phyloP scores from a whole-genome alignment of 2,113 vertebrate species.

The Ovis aries region ARS-UI_Ramb_v3.0 NC_056072.1:28989501-28990000 shows the following conservation, averaged over 20 bases:
- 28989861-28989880: not conserved
- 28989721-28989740: not conserved
- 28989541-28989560: not conserved
- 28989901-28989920: not conserved
- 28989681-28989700: not conserved
- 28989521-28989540: not conserved
- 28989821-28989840: constrained; percentile 6
- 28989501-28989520: not conserved
- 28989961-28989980: not conserved
- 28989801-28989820: not conserved
- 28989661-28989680: not conserved
- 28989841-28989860: not conserved
- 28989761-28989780: not conserved
- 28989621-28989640: not conserved
- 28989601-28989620: not conserved
- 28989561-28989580: not conserved
- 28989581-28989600: not conserved
- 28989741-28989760: constrained; percentile 1
- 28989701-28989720: not conserved
- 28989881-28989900: constrained; percentile 22
- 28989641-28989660: not conserved
- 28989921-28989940: not conserved
- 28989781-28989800: not conserved
- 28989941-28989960: not conserved
- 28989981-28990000: not conserved